Conservation (phyloP, 2,797 vertebrate genomes). For the Holocentrus rufus region DNA sequence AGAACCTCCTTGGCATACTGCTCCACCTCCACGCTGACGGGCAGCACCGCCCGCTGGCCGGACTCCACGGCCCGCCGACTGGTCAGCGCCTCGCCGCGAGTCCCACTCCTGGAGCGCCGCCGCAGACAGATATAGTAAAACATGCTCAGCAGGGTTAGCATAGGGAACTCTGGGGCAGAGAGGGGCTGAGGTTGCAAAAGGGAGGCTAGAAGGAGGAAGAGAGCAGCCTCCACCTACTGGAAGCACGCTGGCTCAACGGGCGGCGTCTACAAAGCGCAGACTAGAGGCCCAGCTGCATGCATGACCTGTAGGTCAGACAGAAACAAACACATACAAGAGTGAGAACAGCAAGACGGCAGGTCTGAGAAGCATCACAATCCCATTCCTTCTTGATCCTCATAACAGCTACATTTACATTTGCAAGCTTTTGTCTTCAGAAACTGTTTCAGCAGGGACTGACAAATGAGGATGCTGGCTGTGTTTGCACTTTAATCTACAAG, state of each 20-base stretch:
- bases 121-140: slow-evolving; percentile 99
- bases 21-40: slow-evolving; percentile 90
- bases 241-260: slow-evolving; percentile 60
- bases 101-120: slow-evolving; percentile 95
- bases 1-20: slow-evolving; percentile 97
- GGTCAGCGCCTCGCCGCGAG: slow-evolving; percentile 91
- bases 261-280: slow-evolving; percentile 65
- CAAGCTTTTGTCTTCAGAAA: too few species aligned
- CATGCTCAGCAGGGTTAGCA: slow-evolving; percentile 99
- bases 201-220: slow-evolving; percentile 61
- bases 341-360: slow-evolving; percentile 48
- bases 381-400: slow-evolving; percentile 4
- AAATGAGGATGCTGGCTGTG: too few species aligned
- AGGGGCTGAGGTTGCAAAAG: slow-evolving; percentile 60
- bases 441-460: too few species aligned
- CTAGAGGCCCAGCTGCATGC: slow-evolving; percentile 78
- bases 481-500: not conserved
- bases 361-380: slow-evolving; percentile 26
- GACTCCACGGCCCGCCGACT: slow-evolving; percentile 92
- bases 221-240: slow-evolving; percentile 64
- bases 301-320: slow-evolving; percentile 83
- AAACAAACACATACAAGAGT: slow-evolving; percentile 72
- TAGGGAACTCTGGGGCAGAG: slow-evolving; percentile 88
- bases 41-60: slow-evolving; percentile 88
- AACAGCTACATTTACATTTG: not conserved